Conservation (phyloP, 2,888 invertebrate genomes). For the Callyntrura guangdongensis region DNA sequence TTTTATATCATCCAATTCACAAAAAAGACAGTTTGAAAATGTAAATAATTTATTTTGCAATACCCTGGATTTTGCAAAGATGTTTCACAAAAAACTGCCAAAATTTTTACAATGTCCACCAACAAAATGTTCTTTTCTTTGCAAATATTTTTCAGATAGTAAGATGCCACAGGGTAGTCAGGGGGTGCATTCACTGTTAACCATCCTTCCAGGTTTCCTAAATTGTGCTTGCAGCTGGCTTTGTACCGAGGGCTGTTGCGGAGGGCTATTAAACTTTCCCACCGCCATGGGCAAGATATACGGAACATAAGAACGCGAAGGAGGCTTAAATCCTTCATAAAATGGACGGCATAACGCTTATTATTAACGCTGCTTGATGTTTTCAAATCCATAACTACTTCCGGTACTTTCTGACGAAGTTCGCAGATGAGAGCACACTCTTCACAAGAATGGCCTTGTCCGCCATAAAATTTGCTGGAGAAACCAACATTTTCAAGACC, state of each 20-base stretch:
- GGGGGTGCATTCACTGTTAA: not conserved
- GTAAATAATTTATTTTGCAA: not conserved
- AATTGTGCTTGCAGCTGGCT: conserved; percentile 37
- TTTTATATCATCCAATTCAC: too few species aligned
- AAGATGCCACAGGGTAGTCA: conserved; percentile 50
- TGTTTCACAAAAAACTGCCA: conserved; percentile 69
- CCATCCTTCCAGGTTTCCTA: conserved; percentile 56
- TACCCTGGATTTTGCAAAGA: conserved; percentile 51
- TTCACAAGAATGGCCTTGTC: conserved; percentile 57
- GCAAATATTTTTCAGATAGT: conserved; percentile 57
- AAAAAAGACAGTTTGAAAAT: too few species aligned
- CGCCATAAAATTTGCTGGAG: conserved; percentile 16
- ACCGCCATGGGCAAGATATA: conserved; percentile 22
- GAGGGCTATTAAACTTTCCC: conserved; percentile 64
- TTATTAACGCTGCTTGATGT: not conserved
- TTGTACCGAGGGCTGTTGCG: conserved; percentile 54
- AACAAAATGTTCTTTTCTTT: conserved; percentile 53
- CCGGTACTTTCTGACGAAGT: conserved; percentile 28
- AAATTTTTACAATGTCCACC: conserved; percentile 64
- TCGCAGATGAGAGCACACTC: conserved; percentile 57
- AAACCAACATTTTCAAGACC: not conserved
- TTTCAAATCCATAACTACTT: not conserved
- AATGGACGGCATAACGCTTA: not conserved
- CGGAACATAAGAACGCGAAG: conserved; percentile 63
- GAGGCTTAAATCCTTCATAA: conserved; percentile 72